Evolutionary conservation across 2,797 vertebrate species (phyloP).

Genomic region (Silurus aristotelis): DNA sequence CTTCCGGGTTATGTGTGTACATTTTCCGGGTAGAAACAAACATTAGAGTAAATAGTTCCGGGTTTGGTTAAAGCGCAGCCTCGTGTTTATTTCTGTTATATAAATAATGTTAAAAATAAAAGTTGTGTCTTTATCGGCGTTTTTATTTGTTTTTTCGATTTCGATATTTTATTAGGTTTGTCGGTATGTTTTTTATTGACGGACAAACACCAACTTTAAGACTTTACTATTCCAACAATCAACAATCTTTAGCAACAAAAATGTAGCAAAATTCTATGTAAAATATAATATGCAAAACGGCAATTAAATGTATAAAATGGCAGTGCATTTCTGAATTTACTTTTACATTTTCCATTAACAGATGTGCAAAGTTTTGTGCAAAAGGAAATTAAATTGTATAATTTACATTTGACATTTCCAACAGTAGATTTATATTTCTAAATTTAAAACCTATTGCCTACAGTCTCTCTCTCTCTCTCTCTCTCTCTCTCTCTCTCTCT

Average conservation of each 20-base stretch:
- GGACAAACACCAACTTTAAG: not conserved
- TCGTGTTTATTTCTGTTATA: not conserved
- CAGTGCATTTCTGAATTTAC: too few species aligned
- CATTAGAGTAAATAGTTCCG: slow-evolving; percentile 24
- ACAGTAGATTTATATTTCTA: too few species aligned
- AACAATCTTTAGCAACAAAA: not conserved
- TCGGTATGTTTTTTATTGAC: not conserved
- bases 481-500: too few species aligned
- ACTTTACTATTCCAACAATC: not conserved
- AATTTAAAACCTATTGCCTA: too few species aligned
- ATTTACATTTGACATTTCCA: too few species aligned
- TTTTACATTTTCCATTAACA: too few species aligned
- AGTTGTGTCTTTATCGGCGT: not conserved
- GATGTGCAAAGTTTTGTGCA: too few species aligned
- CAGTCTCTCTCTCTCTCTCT: too few species aligned
- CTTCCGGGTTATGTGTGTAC: not conserved
- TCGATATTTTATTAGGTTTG: not conserved
- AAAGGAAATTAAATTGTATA: too few species aligned
- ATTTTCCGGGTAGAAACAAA: slow-evolving; percentile 25
- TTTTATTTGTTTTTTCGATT: not conserved
- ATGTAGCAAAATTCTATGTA: not conserved
- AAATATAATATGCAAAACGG: too few species aligned
- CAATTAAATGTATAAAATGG: too few species aligned
- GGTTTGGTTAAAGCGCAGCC: not conserved
- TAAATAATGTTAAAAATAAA: not conserved